Percentiles rank a stretch among this genome's conserved stretches.
Evolutionary conservation across 1,140 invertebrate genomes (phyloP).

Genomic region (Drosophila sturtevanti): DNA sequence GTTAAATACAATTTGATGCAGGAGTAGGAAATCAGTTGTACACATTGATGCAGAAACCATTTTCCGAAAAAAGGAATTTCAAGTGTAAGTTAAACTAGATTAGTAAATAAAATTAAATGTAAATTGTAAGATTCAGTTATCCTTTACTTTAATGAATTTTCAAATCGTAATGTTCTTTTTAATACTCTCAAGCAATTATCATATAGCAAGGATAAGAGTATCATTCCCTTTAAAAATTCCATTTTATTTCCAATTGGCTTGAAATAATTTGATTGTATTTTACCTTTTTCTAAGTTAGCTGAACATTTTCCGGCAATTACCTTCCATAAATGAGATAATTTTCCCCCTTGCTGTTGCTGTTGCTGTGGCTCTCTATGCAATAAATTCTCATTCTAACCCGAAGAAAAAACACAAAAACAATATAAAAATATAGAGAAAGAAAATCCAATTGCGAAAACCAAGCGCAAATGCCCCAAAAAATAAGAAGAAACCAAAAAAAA

Average conservation of each 20-base stretch:
- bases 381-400: conserved; percentile 36
- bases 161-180: too few species aligned
- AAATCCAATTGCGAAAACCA: conserved; percentile 9
- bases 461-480: background rate
- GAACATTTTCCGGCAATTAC: conserved; percentile 9
- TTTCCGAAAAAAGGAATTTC: background rate
- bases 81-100: too few species aligned
- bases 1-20: too few species aligned
- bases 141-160: too few species aligned
- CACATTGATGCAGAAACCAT: too few species aligned
- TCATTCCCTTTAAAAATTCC: background rate
- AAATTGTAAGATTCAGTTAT: background rate
- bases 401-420: conserved; percentile 37
- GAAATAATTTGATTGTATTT: background rate
- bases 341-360: background rate
- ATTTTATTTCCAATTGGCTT: background rate
- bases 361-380: too few species aligned
- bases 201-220: too few species aligned
- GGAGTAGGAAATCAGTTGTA: too few species aligned
- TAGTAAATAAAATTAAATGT: background rate
- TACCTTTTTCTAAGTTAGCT: background rate
- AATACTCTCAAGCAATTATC: too few species aligned
- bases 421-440: conserved; percentile 20
- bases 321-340: conserved; percentile 12
- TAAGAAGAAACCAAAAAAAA: background rate